Evolutionary conservation across 2,113 vertebrate species (phyloP).

Genomic region (Daphoenositta chrysoptera): DNA sequence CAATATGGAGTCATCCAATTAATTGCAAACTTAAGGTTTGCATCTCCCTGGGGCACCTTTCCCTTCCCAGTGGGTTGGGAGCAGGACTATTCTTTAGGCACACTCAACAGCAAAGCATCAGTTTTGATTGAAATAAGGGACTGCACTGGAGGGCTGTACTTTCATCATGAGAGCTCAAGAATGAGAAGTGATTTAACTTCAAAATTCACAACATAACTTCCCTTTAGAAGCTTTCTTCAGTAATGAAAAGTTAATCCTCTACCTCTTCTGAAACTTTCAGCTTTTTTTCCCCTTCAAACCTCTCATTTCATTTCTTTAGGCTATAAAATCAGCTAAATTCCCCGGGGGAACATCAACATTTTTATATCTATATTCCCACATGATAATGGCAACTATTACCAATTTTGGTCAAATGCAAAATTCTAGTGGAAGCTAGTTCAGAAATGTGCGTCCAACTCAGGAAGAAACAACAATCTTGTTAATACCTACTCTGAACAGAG

Average conservation of each 20-base stretch:
- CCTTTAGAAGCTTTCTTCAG: background rate
- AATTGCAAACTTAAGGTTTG: background rate
- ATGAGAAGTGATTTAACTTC: background rate
- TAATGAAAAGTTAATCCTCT: background rate
- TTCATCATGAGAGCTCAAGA: background rate
- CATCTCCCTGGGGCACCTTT: background rate
- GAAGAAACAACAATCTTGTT: background rate
- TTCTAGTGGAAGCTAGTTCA: background rate
- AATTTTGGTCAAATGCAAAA: conserved; percentile 36
- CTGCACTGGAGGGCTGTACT: background rate
- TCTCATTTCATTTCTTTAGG: background rate
- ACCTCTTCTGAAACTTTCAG: background rate
- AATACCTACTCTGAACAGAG: background rate
- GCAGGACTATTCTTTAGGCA: background rate
- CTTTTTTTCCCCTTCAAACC: background rate
- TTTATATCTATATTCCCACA: conserved; percentile 40
- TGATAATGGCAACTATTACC: conserved; percentile 5
- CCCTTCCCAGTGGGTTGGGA: background rate
- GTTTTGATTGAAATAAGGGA: background rate
- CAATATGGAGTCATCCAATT: background rate
- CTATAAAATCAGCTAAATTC: conserved; percentile 11
- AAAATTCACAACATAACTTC: background rate
- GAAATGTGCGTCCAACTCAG: background rate
- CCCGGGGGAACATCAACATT: background rate
- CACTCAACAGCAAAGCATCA: background rate